Conservation (phyloP, 2,797 vertebrate species). For the Sebastes kiyomatsui region DNA sequence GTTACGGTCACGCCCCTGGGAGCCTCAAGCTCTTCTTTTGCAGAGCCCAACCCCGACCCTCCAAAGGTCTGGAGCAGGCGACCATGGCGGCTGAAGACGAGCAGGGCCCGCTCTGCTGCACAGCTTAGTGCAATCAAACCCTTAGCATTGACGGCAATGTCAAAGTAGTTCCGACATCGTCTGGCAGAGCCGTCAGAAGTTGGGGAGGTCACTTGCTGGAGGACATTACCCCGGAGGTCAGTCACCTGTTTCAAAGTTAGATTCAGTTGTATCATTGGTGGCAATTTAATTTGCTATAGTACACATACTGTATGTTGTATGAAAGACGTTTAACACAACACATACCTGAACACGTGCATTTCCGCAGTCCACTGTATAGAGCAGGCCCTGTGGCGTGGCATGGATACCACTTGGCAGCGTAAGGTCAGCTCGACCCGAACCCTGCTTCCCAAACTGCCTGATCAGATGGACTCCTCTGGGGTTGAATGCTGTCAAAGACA, state of each 20-base stretch:
- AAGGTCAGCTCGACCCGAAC: slow-evolving; percentile 84
- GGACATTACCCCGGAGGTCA: slow-evolving; percentile 77
- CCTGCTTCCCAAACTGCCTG: slow-evolving; percentile 85
- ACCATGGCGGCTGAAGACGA: slow-evolving; percentile 84
- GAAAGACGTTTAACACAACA: slow-evolving; percentile 1
- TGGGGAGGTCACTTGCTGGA: slow-evolving; percentile 82
- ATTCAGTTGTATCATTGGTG: slow-evolving; percentile 1
- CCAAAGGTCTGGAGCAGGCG: slow-evolving; percentile 84
- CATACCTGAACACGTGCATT: slow-evolving; percentile 84
- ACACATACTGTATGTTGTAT: not conserved
- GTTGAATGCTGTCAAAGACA: slow-evolving; percentile 14
- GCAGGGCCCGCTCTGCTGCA: slow-evolving; percentile 79
- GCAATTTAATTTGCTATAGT: not conserved
- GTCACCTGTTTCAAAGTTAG: slow-evolving; percentile 71
- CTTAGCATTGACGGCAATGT: slow-evolving; percentile 84
- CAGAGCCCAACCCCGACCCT: slow-evolving; percentile 62
- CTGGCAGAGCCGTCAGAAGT: slow-evolving; percentile 62
- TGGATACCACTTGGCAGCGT: slow-evolving; percentile 85
- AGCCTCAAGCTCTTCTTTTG: slow-evolving; percentile 81
- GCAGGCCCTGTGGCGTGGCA: slow-evolving; percentile 78
- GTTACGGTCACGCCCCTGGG: slow-evolving; percentile 84
- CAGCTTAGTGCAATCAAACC: slow-evolving; percentile 85
- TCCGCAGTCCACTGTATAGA: slow-evolving; percentile 87
- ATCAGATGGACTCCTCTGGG: slow-evolving; percentile 62
- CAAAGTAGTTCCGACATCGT: slow-evolving; percentile 83